Conservation (phyloP, 2,888 invertebrate genomes). For the Trissonchulus latispiculum region DNA sequence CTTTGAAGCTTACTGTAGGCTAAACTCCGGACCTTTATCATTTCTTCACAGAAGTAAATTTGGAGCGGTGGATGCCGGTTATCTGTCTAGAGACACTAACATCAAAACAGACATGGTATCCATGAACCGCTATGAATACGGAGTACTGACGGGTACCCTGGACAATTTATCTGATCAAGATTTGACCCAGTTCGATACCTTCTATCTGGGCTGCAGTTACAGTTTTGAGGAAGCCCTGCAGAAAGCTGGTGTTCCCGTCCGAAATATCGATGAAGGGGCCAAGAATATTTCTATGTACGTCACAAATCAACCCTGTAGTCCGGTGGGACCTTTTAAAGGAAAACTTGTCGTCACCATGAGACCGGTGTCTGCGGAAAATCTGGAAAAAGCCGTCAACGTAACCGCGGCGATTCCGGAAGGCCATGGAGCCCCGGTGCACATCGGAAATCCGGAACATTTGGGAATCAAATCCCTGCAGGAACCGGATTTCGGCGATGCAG, state of each 20-base stretch:
- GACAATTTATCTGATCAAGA: no score
- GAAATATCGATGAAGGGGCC: background rate
- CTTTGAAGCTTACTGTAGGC: background rate
- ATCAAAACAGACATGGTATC: no score
- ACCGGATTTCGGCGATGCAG: background rate
- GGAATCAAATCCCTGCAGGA: background rate
- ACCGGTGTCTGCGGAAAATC: background rate
- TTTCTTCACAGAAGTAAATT: no score
- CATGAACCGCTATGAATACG: no score
- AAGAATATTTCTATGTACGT: background rate
- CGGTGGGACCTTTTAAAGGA: background rate
- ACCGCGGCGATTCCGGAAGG: background rate
- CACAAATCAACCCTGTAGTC: background rate
- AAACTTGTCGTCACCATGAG: background rate
- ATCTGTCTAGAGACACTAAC: no score
- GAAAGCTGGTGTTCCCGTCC: no score
- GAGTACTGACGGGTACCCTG: no score
- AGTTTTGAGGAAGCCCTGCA: no score
- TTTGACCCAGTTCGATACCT: no score
- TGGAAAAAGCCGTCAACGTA: background rate
- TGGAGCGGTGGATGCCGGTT: no score
- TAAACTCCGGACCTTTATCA: background rate
- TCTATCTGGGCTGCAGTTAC: background rate
- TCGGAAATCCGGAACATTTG: no score
- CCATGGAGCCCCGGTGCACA: no score